Evolutionary conservation across 2,113 vertebrate genomes (phyloP).

Genomic region (Malurus melanocephalus): DNA sequence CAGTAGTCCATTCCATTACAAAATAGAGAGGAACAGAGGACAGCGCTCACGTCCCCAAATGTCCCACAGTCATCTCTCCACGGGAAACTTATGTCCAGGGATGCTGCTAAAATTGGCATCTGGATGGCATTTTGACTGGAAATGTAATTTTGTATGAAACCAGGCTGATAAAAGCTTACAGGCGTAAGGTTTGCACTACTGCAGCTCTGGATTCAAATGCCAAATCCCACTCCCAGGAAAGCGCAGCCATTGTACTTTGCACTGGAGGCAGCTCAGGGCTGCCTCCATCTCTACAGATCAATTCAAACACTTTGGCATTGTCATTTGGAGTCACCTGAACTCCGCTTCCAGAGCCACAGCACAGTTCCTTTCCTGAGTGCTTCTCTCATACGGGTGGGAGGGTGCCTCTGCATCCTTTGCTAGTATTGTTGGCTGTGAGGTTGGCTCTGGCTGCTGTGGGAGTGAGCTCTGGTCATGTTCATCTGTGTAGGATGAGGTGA

Average conservation of each 20-base stretch:
- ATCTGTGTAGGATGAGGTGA: neutral
- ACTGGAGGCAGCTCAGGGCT: neutral
- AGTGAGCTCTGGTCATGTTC: neutral
- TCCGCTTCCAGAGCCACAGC: neutral
- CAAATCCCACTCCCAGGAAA: fast-evolving
- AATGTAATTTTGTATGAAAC: neutral
- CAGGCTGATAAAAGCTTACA: neutral
- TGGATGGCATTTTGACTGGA: neutral
- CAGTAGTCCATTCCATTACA: neutral
- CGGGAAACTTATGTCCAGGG: fast-evolving
- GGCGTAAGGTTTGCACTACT: fast-evolving
- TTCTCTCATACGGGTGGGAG: fast-evolving
- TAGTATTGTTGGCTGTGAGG: fast-evolving
- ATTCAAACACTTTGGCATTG: neutral
- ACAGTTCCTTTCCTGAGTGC: neutral
- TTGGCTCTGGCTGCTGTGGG: neutral
- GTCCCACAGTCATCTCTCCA: neutral
- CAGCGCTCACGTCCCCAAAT: fast-evolving
- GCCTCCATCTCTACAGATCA: neutral
- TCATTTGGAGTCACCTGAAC: neutral
- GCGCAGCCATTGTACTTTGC: fast-evolving
- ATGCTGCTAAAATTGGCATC: neutral
- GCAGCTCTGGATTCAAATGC: neutral
- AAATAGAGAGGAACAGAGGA: neutral
- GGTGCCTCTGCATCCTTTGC: neutral